Conservation (phyloP, 2,888 invertebrate species). For the Polymixis flavicincta region DNA sequence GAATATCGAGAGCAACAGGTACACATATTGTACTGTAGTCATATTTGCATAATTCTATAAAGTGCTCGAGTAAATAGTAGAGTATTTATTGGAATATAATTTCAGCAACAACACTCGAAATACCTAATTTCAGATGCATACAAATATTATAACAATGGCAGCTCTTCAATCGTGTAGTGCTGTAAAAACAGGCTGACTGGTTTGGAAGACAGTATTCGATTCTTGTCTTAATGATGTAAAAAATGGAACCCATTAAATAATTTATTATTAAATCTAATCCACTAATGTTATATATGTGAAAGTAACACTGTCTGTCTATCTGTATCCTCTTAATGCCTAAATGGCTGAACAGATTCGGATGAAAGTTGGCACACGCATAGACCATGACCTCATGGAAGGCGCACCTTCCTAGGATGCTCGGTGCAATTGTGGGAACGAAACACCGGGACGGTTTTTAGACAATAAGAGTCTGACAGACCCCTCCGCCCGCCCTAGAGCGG, state of each 20-base stretch:
- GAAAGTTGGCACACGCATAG: neutral
- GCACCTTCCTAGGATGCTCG: no score
- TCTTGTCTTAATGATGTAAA: no score
- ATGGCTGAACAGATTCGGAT: neutral
- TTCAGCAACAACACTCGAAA: neutral
- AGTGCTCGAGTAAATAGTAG: neutral
- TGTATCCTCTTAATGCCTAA: neutral
- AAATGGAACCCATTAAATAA: no score
- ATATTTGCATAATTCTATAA: constrained; percentile 12
- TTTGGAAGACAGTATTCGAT: no score
- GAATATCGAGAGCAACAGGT: neutral
- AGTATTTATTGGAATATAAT: constrained; percentile 3
- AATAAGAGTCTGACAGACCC: no score
- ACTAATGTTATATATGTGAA: neutral
- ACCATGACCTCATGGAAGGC: no score
- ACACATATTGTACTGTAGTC: neutral
- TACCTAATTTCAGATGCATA: neutral
- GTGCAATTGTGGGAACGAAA: no score
- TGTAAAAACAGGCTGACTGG: no score
- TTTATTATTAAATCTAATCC: no score
- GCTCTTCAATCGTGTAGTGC: neutral
- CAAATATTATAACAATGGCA: neutral
- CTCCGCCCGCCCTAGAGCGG: no score
- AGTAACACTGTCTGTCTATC: neutral
- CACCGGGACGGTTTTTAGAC: no score